phyloP scores from a whole-genome alignment of 2,113 vertebrate genomes.

The Carlito syrichta region DNA sequence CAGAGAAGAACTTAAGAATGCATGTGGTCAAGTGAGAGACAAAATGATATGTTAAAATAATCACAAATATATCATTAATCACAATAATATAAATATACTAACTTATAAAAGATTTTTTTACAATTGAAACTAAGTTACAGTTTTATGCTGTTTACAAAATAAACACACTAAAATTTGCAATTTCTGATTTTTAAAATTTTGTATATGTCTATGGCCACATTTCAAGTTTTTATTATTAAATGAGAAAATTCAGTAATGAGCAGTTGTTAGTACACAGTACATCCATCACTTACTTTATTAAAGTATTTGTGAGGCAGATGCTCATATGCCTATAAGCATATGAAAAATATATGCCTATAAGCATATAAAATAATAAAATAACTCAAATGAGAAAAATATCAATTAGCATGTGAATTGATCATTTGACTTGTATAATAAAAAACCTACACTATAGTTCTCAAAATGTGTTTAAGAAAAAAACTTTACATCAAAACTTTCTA shows the following conservation, averaged over 20 bases:
- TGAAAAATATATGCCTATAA: background rate
- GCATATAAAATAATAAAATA: background rate
- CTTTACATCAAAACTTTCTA: background rate
- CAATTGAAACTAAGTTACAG: background rate
- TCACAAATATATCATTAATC: background rate
- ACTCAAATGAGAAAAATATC: background rate
- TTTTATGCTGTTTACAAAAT: background rate
- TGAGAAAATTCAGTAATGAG: background rate
- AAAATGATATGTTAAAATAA: background rate
- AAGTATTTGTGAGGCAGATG: background rate
- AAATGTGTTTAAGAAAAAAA: no score
- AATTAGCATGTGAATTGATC: background rate
- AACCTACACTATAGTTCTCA: no score
- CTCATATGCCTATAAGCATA: background rate
- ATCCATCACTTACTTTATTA: background rate
- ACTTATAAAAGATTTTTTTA: background rate
- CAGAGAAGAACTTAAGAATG: background rate
- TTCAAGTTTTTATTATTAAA: background rate
- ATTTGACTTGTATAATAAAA: background rate
- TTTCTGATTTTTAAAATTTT: background rate
- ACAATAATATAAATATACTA: background rate
- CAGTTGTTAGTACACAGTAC: background rate
- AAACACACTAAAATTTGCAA: background rate
- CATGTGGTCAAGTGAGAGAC: background rate
- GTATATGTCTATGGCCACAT: background rate